phyloP scores from a whole-genome alignment of 1,140 invertebrate genomes.

The Pseudomyrmex sp. region DNA sequence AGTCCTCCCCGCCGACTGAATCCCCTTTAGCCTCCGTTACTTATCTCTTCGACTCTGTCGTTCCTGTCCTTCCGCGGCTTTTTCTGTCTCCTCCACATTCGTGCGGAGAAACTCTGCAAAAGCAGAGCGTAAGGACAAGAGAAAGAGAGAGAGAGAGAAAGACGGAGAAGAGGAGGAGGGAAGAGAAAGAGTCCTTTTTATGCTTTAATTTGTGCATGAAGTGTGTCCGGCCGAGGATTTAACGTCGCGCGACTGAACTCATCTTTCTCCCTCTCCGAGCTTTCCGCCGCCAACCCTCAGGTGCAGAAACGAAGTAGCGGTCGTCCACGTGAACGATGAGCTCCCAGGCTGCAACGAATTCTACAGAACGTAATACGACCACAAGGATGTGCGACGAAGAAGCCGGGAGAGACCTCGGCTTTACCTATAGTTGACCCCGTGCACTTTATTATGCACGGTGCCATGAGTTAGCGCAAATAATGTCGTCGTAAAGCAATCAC shows the following conservation, averaged over 20 bases:
- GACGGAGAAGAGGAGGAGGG: too few relatives aligned
- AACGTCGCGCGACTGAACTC: conserved; percentile 53
- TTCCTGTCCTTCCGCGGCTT: conserved; percentile 48
- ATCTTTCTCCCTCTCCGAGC: neutral
- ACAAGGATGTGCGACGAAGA: conserved; percentile 8
- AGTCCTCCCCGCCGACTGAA: conserved; percentile 67
- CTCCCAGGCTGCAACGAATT: neutral
- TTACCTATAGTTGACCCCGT: conserved; percentile 74
- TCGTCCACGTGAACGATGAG: conserved; percentile 23
- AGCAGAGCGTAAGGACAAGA: neutral
- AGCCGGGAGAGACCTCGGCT: conserved; percentile 4
- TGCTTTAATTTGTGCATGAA: conserved; percentile 78
- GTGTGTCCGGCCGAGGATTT: conserved; percentile 74
- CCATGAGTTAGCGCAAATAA: conserved; percentile 80
- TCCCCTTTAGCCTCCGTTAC: conserved; percentile 64
- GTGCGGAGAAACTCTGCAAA: neutral
- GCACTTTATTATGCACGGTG: conserved; percentile 79
- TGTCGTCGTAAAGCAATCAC: conserved; percentile 82
- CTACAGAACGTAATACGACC: conserved; percentile 33
- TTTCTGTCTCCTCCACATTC: conserved; percentile 44
- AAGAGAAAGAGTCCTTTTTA: conserved; percentile 72
- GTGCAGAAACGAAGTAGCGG: conserved; percentile 9
- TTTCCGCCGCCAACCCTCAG: neutral
- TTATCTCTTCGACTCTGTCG: conserved; percentile 64
- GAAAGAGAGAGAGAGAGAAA: neutral